phyloP scores from a whole-genome alignment of 2,113 vertebrate genomes.

The Xenotilapia flavipinnis region DNA sequence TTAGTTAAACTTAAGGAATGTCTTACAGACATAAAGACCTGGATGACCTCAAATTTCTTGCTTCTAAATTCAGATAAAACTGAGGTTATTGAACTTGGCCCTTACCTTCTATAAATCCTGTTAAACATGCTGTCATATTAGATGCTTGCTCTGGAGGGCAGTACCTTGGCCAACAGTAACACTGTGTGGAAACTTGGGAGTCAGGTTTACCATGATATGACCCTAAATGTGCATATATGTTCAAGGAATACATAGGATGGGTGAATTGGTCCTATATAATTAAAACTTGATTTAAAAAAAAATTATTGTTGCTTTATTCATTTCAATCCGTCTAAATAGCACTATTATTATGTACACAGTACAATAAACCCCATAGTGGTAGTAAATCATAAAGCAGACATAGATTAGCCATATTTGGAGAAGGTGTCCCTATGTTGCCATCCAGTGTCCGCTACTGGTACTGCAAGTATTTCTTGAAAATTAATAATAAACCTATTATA shows the following conservation, averaged over 20 bases:
- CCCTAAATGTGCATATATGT: background rate
- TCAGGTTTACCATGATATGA: background rate
- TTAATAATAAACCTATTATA: background rate
- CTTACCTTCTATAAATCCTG: background rate
- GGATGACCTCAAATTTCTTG: background rate
- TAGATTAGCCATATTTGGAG: background rate
- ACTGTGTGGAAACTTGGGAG: background rate
- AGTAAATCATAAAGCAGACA: background rate
- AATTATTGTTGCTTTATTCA: background rate
- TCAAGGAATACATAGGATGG: background rate
- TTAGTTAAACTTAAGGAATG: background rate
- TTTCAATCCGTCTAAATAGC: background rate
- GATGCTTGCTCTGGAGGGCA: background rate
- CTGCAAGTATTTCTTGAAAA: background rate
- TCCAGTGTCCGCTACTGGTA: slow-evolving; percentile 14
- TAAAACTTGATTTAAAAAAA: background rate
- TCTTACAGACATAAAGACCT: background rate
- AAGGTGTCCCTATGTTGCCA: slow-evolving; percentile 16
- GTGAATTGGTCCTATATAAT: background rate
- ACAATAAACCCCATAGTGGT: background rate
- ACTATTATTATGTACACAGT: background rate
- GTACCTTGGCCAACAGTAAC: background rate
- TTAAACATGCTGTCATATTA: background rate
- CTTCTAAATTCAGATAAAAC: background rate
- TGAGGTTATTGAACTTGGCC: background rate